A percentile compares a stretch with the other conserved stretches of the same genome.
Conservation (phyloP, 2,888 invertebrate species). For the Ennomos fuscantarius region DNA sequence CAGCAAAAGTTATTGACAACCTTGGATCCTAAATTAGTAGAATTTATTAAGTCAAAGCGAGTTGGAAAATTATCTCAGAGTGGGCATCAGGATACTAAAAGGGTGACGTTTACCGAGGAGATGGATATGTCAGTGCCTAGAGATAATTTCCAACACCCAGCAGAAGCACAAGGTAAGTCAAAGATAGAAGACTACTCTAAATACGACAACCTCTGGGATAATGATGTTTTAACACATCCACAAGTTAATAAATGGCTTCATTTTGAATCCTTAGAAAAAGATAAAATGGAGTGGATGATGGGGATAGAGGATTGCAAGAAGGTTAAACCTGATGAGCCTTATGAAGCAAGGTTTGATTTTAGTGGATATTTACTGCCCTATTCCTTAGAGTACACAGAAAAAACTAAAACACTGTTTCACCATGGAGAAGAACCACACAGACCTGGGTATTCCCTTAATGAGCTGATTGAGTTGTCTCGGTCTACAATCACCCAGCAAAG, state of each 20-base stretch:
- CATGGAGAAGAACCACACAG: slow-evolving; percentile 97
- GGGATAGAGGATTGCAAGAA: slow-evolving; percentile 84
- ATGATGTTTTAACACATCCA: slow-evolving; percentile 85
- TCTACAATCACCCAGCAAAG: slow-evolving; percentile 94
- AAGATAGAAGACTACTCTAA: slow-evolving; percentile 20
- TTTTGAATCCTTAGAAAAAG: slow-evolving; percentile 93
- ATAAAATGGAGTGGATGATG: slow-evolving; percentile 96
- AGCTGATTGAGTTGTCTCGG: slow-evolving; percentile 92
- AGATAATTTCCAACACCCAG: slow-evolving; percentile 27
- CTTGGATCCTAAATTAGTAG: slow-evolving; percentile 88
- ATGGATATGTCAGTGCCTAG: slow-evolving; percentile 58
- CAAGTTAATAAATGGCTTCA: slow-evolving; percentile 91
- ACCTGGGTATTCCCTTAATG: slow-evolving; percentile 96
- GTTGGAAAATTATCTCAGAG: slow-evolving; percentile 35
- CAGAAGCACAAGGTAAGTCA: background rate
- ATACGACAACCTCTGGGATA: slow-evolving; percentile 73
- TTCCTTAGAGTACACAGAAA: slow-evolving; percentile 83
- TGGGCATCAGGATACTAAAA: slow-evolving; percentile 3
- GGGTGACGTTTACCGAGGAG: slow-evolving; percentile 38
- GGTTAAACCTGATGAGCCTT: slow-evolving; percentile 85
- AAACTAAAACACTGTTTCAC: slow-evolving; percentile 90
- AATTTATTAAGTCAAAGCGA: slow-evolving; percentile 84
- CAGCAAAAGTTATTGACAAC: slow-evolving; percentile 87
- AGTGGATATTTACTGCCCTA: slow-evolving; percentile 91
- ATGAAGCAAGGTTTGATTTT: slow-evolving; percentile 94